Evolutionary conservation across 2,888 invertebrate species (phyloP).

Genomic region (Candidula unifasciata): DNA sequence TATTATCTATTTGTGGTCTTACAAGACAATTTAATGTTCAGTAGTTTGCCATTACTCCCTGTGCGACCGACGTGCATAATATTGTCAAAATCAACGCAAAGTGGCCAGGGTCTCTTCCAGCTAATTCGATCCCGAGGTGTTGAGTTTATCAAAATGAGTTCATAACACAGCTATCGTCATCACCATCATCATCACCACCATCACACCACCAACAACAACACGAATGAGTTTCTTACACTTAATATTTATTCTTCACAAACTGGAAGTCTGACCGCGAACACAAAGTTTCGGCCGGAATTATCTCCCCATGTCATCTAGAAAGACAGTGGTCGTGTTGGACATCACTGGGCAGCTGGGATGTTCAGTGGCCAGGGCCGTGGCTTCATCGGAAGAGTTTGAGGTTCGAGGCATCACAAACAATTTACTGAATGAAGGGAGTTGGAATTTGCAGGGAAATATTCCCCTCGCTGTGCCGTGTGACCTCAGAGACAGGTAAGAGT

Average conservation of each 20-base stretch:
- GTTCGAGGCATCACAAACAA: constrained; percentile 66
- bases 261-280: no score
- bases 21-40: no score
- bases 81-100: no score
- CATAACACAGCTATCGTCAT: background rate
- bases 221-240: background rate
- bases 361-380: constrained; percentile 65
- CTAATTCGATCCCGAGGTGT: no score
- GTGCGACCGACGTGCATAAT: no score
- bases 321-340: constrained; percentile 67
- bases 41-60: no score
- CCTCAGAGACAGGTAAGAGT: constrained; percentile 55
- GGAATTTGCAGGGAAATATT: constrained; percentile 56
- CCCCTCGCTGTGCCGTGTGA: constrained; percentile 62
- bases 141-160: background rate
- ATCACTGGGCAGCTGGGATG: constrained; percentile 68
- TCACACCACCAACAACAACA: background rate
- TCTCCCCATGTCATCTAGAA: constrained; percentile 49
- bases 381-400: constrained; percentile 58
- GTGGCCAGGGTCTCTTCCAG: no score
- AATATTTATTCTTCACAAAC: no score
- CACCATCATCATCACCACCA: no score
- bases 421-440: constrained; percentile 58
- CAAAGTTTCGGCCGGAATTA: no score
- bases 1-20: no score